Evolutionary conservation across 2,888 invertebrate species (phyloP).

Genomic region (Globia sparganii): DNA sequence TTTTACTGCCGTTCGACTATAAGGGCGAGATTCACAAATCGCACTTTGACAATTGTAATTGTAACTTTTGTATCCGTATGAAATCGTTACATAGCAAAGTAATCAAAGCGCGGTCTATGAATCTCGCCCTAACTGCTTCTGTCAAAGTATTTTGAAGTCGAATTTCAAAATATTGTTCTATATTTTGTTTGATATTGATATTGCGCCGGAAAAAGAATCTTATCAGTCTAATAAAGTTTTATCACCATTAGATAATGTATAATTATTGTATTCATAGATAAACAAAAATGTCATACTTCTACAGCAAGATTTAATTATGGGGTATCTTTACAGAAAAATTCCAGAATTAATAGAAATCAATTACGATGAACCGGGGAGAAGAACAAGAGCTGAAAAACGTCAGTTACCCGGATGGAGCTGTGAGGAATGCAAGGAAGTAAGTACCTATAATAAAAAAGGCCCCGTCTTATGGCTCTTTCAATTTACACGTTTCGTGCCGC

Average conservation of each 20-base stretch:
- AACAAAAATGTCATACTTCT: not conserved
- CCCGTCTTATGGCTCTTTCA: no score
- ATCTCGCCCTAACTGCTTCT: not conserved
- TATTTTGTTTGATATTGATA: not conserved
- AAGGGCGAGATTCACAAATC: not conserved
- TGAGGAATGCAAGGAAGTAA: slow-evolving; percentile 83
- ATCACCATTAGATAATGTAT: slow-evolving; percentile 9
- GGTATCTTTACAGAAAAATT: slow-evolving; percentile 67
- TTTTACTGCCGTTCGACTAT: no score
- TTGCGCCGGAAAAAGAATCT: not conserved
- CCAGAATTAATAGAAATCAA: slow-evolving; percentile 70
- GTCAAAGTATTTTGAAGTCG: not conserved
- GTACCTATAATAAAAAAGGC: slow-evolving; percentile 43
- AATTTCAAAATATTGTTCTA: not conserved
- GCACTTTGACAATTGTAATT: not conserved
- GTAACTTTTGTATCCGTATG: not conserved
- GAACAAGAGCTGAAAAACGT: slow-evolving; percentile 83
- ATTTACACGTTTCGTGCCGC: no score
- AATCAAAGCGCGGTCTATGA: not conserved
- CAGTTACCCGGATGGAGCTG: slow-evolving; percentile 86
- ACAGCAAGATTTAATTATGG: no score
- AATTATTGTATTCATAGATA: slow-evolving; percentile 2
- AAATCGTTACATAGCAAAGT: not conserved
- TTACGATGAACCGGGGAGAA: slow-evolving; percentile 79
- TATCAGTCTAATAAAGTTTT: slow-evolving; percentile 13